A percentile compares a stretch with the other conserved stretches of the same genome.
Conservation (phyloP, 2,888 invertebrate species). For the Adineta ricciae region DNA sequence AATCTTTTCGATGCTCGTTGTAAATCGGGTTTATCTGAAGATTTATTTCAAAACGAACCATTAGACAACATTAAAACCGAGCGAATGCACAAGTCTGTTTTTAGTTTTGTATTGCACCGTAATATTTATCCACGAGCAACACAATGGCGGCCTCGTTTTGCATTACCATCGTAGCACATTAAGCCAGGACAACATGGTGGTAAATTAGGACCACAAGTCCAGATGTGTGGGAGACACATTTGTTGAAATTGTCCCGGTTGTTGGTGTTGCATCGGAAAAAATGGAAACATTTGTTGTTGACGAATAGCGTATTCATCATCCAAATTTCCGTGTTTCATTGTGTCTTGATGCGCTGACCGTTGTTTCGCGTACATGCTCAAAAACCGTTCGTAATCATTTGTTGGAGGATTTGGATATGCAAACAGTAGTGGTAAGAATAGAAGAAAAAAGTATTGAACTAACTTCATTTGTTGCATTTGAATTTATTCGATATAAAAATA, state of each 20-base stretch:
- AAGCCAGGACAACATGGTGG: background rate
- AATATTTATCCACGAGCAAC: background rate
- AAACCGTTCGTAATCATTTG: background rate
- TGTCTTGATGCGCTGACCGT: background rate
- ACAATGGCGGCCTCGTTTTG: background rate
- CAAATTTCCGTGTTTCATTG: background rate
- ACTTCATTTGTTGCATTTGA: background rate
- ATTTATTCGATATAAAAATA: background rate
- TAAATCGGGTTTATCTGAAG: too few relatives aligned
- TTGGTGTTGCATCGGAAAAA: background rate
- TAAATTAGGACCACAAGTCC: background rate
- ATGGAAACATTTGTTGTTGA: background rate
- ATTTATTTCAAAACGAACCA: too few relatives aligned
- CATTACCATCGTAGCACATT: background rate
- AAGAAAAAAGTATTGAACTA: background rate
- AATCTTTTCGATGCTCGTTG: too few relatives aligned
- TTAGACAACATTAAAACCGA: too few relatives aligned
- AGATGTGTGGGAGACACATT: background rate
- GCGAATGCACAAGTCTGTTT: too few relatives aligned
- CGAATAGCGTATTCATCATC: background rate
- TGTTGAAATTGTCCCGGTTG: background rate
- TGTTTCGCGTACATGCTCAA: background rate
- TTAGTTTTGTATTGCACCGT: background rate
- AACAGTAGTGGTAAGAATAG: background rate
- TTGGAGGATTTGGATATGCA: background rate